Percentiles rank a stretch among this genome's conserved stretches.
phyloP scores from a whole-genome alignment of 1,140 invertebrate genomes.

The Stenopsyche tienmushanensis region DNA sequence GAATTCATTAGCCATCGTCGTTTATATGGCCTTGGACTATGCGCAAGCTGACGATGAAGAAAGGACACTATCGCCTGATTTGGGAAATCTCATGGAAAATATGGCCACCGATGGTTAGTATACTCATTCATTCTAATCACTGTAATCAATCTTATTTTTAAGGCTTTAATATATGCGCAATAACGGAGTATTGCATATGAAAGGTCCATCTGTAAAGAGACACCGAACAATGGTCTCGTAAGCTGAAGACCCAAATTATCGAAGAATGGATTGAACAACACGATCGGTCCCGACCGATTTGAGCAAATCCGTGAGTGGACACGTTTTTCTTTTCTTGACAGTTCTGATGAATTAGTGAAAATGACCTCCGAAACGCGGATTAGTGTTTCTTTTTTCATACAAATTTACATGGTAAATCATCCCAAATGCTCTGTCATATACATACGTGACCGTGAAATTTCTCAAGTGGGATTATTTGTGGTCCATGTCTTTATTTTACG shows the following conservation, averaged over 20 bases:
- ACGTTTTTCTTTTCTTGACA: not conserved
- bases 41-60: conserved; percentile 82
- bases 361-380: not conserved
- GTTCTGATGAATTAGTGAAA: not conserved
- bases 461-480: too few species aligned
- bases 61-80: conserved; percentile 76
- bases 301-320: not conserved
- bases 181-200: not conserved
- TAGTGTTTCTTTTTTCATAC: not conserved
- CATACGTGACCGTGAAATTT: too few species aligned
- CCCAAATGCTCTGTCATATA: too few species aligned
- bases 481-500: too few species aligned
- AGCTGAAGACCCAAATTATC: too few species aligned
- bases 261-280: too few species aligned
- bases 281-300: too few species aligned
- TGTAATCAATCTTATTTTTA: not conserved
- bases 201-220: too few species aligned
- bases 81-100: conserved; percentile 80
- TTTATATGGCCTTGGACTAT: conserved; percentile 88
- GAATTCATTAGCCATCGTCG: conserved; percentile 70
- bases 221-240: too few species aligned
- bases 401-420: not conserved
- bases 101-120: conserved; percentile 71
- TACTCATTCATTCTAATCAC: not conserved
- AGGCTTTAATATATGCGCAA: not conserved